These are phyloP conservation scores for Drosophila leontia DNA, from an alignment of 1,140 invertebrate genomes.

Conservation along the genomic window DNA sequence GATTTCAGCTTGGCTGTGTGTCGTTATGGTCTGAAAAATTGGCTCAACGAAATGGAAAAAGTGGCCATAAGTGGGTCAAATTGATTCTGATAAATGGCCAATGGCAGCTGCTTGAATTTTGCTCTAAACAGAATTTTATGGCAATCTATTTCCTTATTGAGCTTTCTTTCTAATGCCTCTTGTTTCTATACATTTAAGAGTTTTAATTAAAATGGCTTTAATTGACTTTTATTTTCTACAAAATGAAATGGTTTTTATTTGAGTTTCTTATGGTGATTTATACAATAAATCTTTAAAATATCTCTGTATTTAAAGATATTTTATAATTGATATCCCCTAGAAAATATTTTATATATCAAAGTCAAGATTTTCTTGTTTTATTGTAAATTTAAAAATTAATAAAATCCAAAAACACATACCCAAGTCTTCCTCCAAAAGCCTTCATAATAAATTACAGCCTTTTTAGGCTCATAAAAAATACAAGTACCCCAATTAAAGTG, in stretches of 20 bases:
- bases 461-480: neutral
- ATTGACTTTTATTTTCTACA: neutral
- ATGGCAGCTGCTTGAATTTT: constrained; percentile 3
- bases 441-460: constrained; percentile 2
- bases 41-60: constrained; percentile 32
- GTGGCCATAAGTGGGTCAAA: constrained; percentile 47
- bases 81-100: constrained; percentile 40
- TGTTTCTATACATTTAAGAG: constrained; percentile 9
- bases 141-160: constrained; percentile 23
- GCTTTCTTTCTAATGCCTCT: constrained; percentile 11
- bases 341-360: neutral
- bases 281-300: neutral
- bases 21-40: constrained; percentile 38
- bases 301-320: neutral
- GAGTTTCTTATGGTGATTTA: neutral
- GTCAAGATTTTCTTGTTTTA: neutral
- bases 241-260: neutral
- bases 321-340: neutral
- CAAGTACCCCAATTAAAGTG: constrained; percentile 23
- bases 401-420: neutral
- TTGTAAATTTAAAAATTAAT: neutral
- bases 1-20: constrained; percentile 11
- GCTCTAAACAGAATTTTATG: constrained; percentile 18
- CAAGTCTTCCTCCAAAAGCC: neutral
- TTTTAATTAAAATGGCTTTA: neutral